Conservation (phyloP, 2,888 invertebrate genomes). For the Conops quadrifasciatus region DNA sequence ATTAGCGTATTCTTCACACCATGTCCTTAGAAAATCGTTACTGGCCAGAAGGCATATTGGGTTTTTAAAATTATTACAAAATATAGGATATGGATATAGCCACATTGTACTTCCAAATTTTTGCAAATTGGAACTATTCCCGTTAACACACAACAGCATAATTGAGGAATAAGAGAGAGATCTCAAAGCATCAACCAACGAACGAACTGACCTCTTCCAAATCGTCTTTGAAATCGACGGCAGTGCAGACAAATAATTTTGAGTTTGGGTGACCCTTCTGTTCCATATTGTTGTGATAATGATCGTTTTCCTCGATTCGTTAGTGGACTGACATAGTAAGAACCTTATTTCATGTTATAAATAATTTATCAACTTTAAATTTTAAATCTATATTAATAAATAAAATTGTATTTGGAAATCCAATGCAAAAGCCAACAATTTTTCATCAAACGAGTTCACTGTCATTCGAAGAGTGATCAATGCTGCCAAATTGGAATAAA, state of each 20-base stretch:
- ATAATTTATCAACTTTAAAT: conserved; percentile 38
- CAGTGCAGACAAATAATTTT: conserved; percentile 82
- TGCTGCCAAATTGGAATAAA: conserved; percentile 19
- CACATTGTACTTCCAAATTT: neutral
- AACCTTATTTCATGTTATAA: conserved; percentile 33
- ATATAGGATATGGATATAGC: neutral
- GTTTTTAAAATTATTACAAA: neutral
- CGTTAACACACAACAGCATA: too few relatives aligned
- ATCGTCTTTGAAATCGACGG: conserved; percentile 89
- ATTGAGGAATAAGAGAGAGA: too few relatives aligned
- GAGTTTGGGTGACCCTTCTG: conserved; percentile 64
- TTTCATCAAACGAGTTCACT: conserved; percentile 42
- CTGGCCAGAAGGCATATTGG: too few relatives aligned
- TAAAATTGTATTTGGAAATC: conserved; percentile 35
- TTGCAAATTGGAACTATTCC: neutral
- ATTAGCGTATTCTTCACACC: too few relatives aligned
- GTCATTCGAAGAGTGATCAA: conserved; percentile 12
- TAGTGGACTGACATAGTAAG: conserved; percentile 20
- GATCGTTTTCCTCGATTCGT: conserved; percentile 9
- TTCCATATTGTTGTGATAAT: conserved; percentile 54
- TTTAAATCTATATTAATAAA: conserved; percentile 40
- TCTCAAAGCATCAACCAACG: too few relatives aligned
- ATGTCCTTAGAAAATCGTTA: too few relatives aligned
- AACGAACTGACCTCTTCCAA: conserved; percentile 79
- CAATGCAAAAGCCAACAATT: conserved; percentile 41